These are phyloP conservation scores for Pedicia rivosa DNA, from an alignment of 2,888 invertebrate species.

Conservation along the genomic window DNA sequence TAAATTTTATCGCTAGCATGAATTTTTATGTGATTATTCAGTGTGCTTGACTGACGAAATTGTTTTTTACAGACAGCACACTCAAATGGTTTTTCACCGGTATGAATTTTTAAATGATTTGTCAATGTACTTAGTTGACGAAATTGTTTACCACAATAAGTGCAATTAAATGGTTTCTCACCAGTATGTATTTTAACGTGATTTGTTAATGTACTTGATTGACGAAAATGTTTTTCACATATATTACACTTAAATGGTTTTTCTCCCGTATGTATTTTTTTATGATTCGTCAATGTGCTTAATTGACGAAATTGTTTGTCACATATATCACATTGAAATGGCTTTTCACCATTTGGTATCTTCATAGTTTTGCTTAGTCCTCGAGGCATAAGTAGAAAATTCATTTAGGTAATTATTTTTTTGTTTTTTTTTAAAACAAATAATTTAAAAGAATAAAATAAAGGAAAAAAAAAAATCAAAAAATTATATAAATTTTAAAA, in stretches of 20 bases:
- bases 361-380: constrained; percentile 4
- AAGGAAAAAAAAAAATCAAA: neutral
- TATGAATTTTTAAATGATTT: constrained; percentile 31
- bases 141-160: constrained; percentile 30
- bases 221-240: constrained; percentile 32
- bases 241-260: constrained; percentile 31
- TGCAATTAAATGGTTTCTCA: constrained; percentile 30
- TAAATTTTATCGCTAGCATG: constrained; percentile 32
- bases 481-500: neutral
- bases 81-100: constrained; percentile 31
- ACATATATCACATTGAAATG: constrained; percentile 31
- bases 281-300: constrained; percentile 31
- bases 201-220: constrained; percentile 31
- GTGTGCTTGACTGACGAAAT: constrained; percentile 31
- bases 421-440: neutral
- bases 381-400: constrained; percentile 5
- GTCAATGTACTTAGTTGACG: constrained; percentile 31
- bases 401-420: neutral
- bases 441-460: neutral
- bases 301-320: constrained; percentile 31
- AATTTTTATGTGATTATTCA: constrained; percentile 32
- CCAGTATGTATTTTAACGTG: constrained; percentile 32
- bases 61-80: constrained; percentile 32
- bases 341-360: constrained; percentile 20
- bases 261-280: constrained; percentile 31